Evolutionary conservation across 2,113 vertebrate genomes (phyloP).

Genomic region (Neogale vison): DNA sequence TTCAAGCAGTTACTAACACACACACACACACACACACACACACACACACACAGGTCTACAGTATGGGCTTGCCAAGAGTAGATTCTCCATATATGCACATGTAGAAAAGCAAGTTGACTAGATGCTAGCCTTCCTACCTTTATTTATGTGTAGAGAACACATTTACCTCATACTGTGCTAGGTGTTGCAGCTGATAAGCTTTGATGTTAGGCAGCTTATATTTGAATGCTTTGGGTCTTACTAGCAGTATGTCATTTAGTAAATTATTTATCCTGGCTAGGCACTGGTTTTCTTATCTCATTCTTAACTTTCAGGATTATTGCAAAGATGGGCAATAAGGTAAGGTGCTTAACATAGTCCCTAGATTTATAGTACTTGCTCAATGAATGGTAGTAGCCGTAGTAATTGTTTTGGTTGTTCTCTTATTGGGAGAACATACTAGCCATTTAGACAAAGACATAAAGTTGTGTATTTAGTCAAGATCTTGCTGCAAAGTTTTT

Average conservation of each 20-base stretch:
- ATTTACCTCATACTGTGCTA: not conserved
- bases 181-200: not conserved
- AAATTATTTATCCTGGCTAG: not conserved
- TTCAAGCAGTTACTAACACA: constrained; percentile 29
- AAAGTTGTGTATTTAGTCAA: not conserved
- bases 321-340: not conserved
- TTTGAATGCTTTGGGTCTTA: not conserved
- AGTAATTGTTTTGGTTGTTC: not conserved
- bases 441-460: not conserved
- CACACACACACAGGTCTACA: not conserved
- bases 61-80: constrained; percentile 39
- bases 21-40: not conserved
- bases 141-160: not conserved
- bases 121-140: not conserved
- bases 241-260: not conserved
- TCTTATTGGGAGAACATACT: not conserved
- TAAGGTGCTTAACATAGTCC: not conserved
- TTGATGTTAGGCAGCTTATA: not conserved
- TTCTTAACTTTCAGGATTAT: not conserved
- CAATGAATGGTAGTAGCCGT: not conserved
- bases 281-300: not conserved
- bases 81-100: constrained; percentile 26
- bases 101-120: not conserved
- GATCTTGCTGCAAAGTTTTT: not conserved
- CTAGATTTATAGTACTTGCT: not conserved